phyloP scores from a whole-genome alignment of 1,140 invertebrate genomes.

The Micrasema longulum region DNA sequence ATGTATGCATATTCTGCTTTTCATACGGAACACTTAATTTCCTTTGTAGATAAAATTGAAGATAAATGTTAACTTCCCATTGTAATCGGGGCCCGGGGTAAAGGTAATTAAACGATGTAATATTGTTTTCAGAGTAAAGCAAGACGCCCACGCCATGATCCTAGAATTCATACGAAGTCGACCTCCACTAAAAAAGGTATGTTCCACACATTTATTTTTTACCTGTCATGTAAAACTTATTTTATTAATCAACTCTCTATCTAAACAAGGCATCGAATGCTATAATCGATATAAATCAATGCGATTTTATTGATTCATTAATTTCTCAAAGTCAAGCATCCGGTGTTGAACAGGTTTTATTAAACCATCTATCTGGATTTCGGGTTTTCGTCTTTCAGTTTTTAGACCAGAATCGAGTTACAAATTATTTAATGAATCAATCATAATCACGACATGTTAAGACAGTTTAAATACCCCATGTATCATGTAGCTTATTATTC shows the following conservation, averaged over 20 bases:
- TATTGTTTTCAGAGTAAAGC: slow-evolving; percentile 84
- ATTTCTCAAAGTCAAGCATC: not conserved
- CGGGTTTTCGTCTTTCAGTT: slow-evolving; percentile 6
- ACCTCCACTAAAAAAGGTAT: slow-evolving; percentile 92
- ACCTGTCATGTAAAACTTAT: not conserved
- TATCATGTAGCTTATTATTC: too few species aligned
- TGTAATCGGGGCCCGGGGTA: too few species aligned
- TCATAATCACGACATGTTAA: slow-evolving; percentile 18
- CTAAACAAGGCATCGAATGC: not conserved
- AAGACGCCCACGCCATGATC: slow-evolving; percentile 95
- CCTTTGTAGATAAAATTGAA: too few species aligned
- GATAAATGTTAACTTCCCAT: too few species aligned
- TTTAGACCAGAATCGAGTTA: slow-evolving; percentile 10
- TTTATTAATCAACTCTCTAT: not conserved
- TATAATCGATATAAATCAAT: slow-evolving; percentile 11
- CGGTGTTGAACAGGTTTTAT: slow-evolving; percentile 2
- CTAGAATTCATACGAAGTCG: slow-evolving; percentile 96
- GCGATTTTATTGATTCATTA: not conserved
- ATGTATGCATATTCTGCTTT: too few species aligned
- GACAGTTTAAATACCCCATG: too few species aligned
- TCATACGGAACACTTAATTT: too few species aligned
- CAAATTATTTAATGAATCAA: slow-evolving; percentile 18
- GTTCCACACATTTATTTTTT: slow-evolving; percentile 46
- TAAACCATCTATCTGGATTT: too few species aligned
- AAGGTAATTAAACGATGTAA: too few species aligned